A percentile compares a stretch with the other conserved stretches of the same genome.
Conservation (phyloP, 92 coral and sea anemone genomes). For the Heteractis magnifica region DNA sequence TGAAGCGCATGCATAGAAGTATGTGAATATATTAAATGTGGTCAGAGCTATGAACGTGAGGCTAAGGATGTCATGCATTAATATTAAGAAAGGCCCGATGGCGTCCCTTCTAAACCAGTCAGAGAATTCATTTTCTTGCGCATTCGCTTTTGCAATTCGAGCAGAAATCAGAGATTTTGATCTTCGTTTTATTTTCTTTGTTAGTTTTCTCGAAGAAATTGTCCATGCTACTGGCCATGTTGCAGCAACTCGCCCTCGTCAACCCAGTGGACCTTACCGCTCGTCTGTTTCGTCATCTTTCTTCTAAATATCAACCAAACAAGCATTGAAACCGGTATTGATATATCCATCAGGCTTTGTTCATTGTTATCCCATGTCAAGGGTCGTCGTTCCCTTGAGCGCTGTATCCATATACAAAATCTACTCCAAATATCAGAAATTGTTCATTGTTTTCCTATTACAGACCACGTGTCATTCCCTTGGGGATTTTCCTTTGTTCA, state of each 20-base stretch:
- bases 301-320: slow-evolving; percentile 33
- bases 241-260: slow-evolving; percentile 71
- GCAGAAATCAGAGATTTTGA: background rate
- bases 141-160: background rate
- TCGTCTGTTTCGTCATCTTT: slow-evolving; percentile 73
- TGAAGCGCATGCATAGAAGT: too few relatives aligned
- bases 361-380: background rate
- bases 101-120: background rate
- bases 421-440: background rate
- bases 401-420: too few relatives aligned
- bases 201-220: slow-evolving; percentile 88
- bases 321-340: background rate
- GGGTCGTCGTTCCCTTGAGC: too few relatives aligned
- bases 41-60: too few relatives aligned
- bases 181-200: background rate
- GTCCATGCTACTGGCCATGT: slow-evolving; percentile 76
- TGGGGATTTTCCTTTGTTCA: too few relatives aligned
- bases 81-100: too few relatives aligned
- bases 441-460: background rate
- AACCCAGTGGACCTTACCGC: slow-evolving; percentile 62
- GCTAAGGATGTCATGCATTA: too few relatives aligned
- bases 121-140: background rate
- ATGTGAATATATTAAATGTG: too few relatives aligned
- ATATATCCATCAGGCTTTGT: background rate
- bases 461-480: too few relatives aligned